Conservation (phyloP, 2,888 invertebrate species). For the Piscicola geometra region DNA sequence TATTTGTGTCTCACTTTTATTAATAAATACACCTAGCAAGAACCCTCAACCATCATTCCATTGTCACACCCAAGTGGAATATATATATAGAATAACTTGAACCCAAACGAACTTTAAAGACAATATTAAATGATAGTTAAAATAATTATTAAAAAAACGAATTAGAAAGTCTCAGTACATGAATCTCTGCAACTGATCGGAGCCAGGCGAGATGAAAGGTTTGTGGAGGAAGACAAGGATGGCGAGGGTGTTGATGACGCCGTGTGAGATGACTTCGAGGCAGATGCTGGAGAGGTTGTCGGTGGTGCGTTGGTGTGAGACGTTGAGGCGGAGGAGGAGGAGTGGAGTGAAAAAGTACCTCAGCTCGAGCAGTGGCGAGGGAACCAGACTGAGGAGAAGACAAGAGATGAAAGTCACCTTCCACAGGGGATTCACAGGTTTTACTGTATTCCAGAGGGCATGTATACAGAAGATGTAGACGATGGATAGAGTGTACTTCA, state of each 20-base stretch:
- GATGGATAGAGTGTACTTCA: slow-evolving; percentile 69
- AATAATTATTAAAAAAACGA: not conserved
- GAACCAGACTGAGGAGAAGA: slow-evolving; percentile 64
- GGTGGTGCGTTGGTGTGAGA: slow-evolving; percentile 58
- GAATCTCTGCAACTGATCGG: slow-evolving; percentile 71
- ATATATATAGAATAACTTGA: no score
- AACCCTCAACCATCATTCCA: no score
- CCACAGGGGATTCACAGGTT: slow-evolving; percentile 47
- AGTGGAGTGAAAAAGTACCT: slow-evolving; percentile 93
- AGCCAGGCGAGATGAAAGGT: slow-evolving; percentile 73
- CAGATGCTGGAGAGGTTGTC: slow-evolving; percentile 58
- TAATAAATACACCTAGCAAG: no score
- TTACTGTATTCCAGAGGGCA: slow-evolving; percentile 41
- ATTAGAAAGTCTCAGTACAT: slow-evolving; percentile 70
- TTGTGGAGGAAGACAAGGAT: slow-evolving; percentile 74
- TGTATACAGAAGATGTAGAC: slow-evolving; percentile 59
- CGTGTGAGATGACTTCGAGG: slow-evolving; percentile 66
- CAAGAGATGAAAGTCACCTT: slow-evolving; percentile 63
- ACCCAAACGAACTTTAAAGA: no score
- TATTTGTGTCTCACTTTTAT: no score
- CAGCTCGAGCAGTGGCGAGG: slow-evolving; percentile 82
- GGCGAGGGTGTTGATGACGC: slow-evolving; percentile 66
- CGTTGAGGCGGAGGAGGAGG: slow-evolving; percentile 68
- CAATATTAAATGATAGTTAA: no score
- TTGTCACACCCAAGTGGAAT: no score